Conservation (phyloP, 2,797 vertebrate species). For the Rhinatrema bivittatum region DNA sequence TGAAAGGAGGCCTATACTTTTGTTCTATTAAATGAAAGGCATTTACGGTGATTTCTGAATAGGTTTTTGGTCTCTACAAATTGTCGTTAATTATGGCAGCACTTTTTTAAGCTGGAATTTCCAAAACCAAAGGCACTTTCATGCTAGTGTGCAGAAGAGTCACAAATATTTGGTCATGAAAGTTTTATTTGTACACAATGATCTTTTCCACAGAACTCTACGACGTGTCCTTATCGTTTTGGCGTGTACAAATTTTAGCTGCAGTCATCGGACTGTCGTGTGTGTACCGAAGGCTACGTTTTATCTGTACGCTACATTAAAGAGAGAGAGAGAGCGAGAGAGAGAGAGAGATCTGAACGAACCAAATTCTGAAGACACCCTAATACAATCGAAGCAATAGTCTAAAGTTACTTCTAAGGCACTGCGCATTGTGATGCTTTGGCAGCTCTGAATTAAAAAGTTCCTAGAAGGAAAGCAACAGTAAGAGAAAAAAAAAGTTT, state of each 20-base stretch:
- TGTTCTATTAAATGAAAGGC: slow-evolving; percentile 83
- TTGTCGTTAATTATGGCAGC: slow-evolving; percentile 66
- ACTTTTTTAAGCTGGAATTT: slow-evolving; percentile 89
- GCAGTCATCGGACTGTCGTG: slow-evolving; percentile 44
- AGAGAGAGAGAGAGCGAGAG: slow-evolving; percentile 23
- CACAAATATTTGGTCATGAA: slow-evolving; percentile 69
- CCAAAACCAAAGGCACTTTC: slow-evolving; percentile 94
- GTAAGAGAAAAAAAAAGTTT: slow-evolving; percentile 64
- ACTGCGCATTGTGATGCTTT: slow-evolving; percentile 94
- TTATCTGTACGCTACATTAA: slow-evolving; percentile 29
- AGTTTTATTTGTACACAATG: slow-evolving; percentile 55
- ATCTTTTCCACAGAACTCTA: slow-evolving; percentile 47
- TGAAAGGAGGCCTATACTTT: slow-evolving; percentile 56
- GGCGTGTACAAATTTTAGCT: too few species aligned
- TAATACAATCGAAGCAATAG: slow-evolving; percentile 30
- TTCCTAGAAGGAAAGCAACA: slow-evolving; percentile 70
- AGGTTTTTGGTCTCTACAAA: slow-evolving; percentile 93
- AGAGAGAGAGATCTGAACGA: slow-evolving; percentile 28
- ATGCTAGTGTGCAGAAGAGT: slow-evolving; percentile 84
- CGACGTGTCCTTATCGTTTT: slow-evolving; percentile 31
- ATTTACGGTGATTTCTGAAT: slow-evolving; percentile 91
- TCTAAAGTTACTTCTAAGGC: slow-evolving; percentile 77
- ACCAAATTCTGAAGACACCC: slow-evolving; percentile 45
- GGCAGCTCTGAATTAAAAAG: slow-evolving; percentile 86
- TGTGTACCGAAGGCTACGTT: slow-evolving; percentile 22